A percentile compares a stretch with the other conserved stretches of the same genome.
These are phyloP conservation scores for Arctia plantaginis DNA, from an alignment of 2,888 invertebrate genomes.

Conservation along the genomic window DNA sequence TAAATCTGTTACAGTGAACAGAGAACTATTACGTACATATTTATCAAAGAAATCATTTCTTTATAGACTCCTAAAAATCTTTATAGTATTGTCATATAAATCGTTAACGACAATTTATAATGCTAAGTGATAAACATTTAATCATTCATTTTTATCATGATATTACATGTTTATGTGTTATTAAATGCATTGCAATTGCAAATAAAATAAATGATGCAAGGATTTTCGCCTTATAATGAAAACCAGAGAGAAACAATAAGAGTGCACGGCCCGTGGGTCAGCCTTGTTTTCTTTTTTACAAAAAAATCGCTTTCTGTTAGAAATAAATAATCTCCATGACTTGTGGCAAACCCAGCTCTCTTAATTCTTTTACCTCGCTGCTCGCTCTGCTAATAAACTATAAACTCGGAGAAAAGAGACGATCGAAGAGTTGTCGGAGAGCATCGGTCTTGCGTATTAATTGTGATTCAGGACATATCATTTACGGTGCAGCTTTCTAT, in stretches of 20 bases:
- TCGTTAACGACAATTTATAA: neutral
- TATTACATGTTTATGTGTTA: neutral
- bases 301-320: too few species aligned
- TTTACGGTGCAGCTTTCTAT: neutral
- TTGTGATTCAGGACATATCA: too few species aligned
- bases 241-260: neutral
- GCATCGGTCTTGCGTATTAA: neutral
- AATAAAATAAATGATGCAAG: neutral
- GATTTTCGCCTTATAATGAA: neutral
- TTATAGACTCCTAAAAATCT: neutral
- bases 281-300: too few species aligned
- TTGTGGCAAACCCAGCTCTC: neutral
- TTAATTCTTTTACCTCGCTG: neutral
- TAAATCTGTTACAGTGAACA: neutral
- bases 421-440: neutral
- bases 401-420: neutral
- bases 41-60: neutral
- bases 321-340: too few species aligned
- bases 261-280: neutral
- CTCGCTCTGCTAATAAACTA: neutral
- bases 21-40: neutral
- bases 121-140: neutral
- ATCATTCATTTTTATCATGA: neutral
- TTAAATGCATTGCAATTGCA: too few species aligned
- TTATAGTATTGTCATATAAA: neutral